phyloP scores from a whole-genome alignment of 1,140 invertebrate genomes.

The Spodoptera litura region DNA sequence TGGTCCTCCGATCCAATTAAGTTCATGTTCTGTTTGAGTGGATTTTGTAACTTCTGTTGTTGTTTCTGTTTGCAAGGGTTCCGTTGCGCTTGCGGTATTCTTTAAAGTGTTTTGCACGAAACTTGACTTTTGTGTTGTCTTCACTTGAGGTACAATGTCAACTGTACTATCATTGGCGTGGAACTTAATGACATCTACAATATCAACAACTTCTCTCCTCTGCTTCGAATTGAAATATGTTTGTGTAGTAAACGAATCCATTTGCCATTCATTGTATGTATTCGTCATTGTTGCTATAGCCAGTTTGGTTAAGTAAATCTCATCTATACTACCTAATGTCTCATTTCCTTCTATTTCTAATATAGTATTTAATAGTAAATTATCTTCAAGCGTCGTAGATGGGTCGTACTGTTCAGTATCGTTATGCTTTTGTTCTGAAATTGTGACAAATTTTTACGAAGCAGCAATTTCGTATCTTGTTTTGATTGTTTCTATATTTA shows the following conservation, averaged over 20 bases:
- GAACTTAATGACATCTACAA: slow-evolving; percentile 36
- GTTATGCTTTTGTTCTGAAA: slow-evolving; percentile 67
- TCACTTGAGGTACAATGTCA: background rate
- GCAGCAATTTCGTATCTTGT: too few relatives aligned
- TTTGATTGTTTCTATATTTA: too few relatives aligned
- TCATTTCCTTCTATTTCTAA: slow-evolving; percentile 72
- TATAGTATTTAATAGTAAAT: slow-evolving; percentile 67
- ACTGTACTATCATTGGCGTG: background rate
- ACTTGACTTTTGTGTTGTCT: background rate
- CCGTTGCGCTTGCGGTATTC: background rate
- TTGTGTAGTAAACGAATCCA: slow-evolving; percentile 38
- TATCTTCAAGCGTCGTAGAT: slow-evolving; percentile 61
- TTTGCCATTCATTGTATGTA: background rate
- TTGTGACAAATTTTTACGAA: background rate
- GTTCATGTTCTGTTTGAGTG: slow-evolving; percentile 47
- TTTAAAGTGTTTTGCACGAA: too few relatives aligned
- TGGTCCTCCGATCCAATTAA: slow-evolving; percentile 66
- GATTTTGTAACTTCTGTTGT: slow-evolving; percentile 41
- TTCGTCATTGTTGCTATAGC: slow-evolving; percentile 67
- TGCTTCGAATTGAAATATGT: slow-evolving; percentile 58
- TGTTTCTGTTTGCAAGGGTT: slow-evolving; percentile 18
- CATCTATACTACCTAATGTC: slow-evolving; percentile 69
- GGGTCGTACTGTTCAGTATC: slow-evolving; percentile 57
- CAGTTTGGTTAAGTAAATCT: slow-evolving; percentile 74
- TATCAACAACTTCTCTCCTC: slow-evolving; percentile 60